These are phyloP conservation scores for Hyla sarda DNA, from an alignment of 2,113 vertebrate genomes.

Conservation along the genomic window DNA sequence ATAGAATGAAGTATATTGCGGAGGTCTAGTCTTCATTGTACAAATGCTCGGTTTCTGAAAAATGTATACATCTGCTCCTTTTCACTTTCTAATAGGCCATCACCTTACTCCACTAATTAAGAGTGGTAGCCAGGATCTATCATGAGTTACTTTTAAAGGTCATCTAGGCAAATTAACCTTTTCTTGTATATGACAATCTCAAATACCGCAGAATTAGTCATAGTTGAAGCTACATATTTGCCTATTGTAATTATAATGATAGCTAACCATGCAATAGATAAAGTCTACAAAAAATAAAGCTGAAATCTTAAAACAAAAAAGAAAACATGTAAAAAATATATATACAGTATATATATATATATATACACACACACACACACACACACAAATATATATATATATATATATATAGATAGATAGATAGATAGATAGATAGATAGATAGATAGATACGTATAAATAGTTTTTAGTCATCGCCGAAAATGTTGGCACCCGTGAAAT, in stretches of 20 bases:
- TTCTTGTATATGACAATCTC: conserved; percentile 29
- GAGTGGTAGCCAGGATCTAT: conserved; percentile 1
- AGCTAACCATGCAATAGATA: background rate
- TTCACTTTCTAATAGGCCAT: conserved; percentile 3
- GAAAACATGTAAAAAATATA: too few species aligned
- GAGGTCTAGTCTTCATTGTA: background rate
- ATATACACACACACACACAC: too few species aligned
- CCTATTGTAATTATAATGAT: background rate
- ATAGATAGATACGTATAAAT: too few species aligned
- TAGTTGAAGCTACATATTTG: background rate
- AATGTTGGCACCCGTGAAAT: too few species aligned
- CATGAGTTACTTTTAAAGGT: conserved; percentile 40
- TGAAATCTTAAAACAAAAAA: too few species aligned
- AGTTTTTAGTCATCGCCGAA: too few species aligned
- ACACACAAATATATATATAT: too few species aligned
- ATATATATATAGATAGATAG: too few species aligned
- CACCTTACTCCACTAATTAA: conserved; percentile 14
- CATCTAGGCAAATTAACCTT: conserved; percentile 40
- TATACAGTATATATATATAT: too few species aligned
- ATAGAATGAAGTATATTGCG: background rate
- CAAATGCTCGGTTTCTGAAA: background rate
- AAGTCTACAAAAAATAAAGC: background rate
- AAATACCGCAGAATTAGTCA: conserved; percentile 27
- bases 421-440: too few species aligned
- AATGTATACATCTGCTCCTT: background rate